Evolutionary conservation across 2,888 invertebrate species (phyloP).

Genomic region (Leucophenga montana): DNA sequence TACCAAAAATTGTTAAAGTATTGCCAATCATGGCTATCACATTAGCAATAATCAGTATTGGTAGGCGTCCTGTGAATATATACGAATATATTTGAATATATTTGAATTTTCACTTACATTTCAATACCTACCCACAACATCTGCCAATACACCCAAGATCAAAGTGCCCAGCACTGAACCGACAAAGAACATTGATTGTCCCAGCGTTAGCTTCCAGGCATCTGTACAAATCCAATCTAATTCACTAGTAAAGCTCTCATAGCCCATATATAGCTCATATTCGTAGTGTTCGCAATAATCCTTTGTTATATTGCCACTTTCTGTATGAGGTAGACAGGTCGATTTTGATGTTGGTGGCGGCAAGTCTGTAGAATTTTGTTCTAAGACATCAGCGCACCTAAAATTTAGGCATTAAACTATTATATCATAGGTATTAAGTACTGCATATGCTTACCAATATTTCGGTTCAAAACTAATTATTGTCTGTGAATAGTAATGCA

Average conservation of each 20-base stretch:
- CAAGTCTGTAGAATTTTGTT: slow-evolving; percentile 10
- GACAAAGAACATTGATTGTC: slow-evolving; percentile 78
- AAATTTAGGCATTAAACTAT: not conserved
- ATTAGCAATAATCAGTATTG: slow-evolving; percentile 75
- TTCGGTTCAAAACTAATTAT: slow-evolving; percentile 76
- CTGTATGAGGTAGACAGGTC: slow-evolving; percentile 47
- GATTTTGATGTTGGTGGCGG: slow-evolving; percentile 41
- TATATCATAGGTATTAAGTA: slow-evolving; percentile 2
- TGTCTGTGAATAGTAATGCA: slow-evolving; percentile 78
- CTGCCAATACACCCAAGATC: slow-evolving; percentile 76
- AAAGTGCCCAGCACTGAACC: slow-evolving; percentile 77
- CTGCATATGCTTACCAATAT: slow-evolving; percentile 68
- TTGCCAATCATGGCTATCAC: slow-evolving; percentile 75
- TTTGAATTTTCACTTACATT: not conserved
- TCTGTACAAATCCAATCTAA: slow-evolving; percentile 78
- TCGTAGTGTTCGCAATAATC: slow-evolving; percentile 74
- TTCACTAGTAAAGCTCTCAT: slow-evolving; percentile 77
- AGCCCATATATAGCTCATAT: slow-evolving; percentile 75
- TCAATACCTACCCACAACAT: slow-evolving; percentile 71
- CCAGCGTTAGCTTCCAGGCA: slow-evolving; percentile 76
- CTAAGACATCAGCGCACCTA: slow-evolving; percentile 58
- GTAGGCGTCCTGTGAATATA: slow-evolving; percentile 72
- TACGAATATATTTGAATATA: not conserved
- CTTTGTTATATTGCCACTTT: slow-evolving; percentile 28
- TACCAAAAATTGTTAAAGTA: slow-evolving; percentile 74